Evolutionary conservation across 1,140 invertebrate genomes (phyloP), one percentile per base, ranked within the genome.

Genomic region (Odontomachus brunneus): DNA sequence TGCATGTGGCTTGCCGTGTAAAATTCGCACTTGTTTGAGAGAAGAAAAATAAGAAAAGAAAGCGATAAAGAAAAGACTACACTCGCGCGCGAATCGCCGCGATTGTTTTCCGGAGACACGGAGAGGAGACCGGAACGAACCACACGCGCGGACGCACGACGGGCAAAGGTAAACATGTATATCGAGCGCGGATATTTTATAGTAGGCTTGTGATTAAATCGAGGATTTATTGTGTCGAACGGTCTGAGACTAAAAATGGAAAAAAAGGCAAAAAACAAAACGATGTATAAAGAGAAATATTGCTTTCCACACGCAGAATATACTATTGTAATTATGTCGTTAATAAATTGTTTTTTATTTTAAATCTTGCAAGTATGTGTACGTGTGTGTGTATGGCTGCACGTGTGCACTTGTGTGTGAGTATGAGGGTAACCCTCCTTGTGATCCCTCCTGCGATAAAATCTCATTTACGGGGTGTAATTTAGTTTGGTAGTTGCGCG

Each of bases 341-440:
- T 93, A 93, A 93, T 93, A 93, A 93, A 93, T 93, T 92, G 92
- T 93, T 92, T 93, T 93, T 93, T 92, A 91, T 92, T 92, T 91
- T 92, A 91, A 65, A 11, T 55, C 19, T 22, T 51, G 59, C 26
- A 24, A 48, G 12, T 33, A 24, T 76, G 29, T 53, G 15, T 69
- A 44, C 17, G 33, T 29, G 15, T 33, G 38, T 44, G 38, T 44
- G 38, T 44, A 44, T 44, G 38, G n/a, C n/a, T n/a, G n/a, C n/a
- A n/a, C 9, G 9, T 44, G 38, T 33, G 29, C 5, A 5, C 5
- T 33, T 44, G 38, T 44, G 38, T 11, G 38, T 11, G 3, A 1
- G 38, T 44, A 33, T 5, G 38, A 44, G 38, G 0, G 38, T 44
- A 7, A 11, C 9, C 4, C 3, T 44, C 38, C 0, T 49, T n/a